Conservation (phyloP, 2,113 vertebrate genomes). For the Xiphophorus couchianus region DNA sequence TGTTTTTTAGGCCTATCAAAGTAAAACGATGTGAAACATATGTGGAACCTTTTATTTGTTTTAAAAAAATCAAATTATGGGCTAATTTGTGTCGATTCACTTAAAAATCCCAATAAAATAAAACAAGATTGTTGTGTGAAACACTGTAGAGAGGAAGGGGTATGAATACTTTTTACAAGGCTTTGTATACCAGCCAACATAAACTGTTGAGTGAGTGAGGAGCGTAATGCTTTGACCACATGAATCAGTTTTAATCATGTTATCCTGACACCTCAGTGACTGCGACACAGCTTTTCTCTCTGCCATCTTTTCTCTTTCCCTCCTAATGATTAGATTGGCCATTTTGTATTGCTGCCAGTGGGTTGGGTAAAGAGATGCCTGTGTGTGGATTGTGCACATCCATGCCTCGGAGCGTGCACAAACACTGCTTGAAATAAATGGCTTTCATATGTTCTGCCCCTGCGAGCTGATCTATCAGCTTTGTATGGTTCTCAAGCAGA, state of each 20-base stretch:
- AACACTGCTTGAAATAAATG: constrained; percentile 73
- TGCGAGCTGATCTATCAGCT: constrained; percentile 67
- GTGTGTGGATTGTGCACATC: constrained; percentile 28
- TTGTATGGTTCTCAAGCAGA: constrained; percentile 55
- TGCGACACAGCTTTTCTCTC: constrained; percentile 61
- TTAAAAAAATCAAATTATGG: neutral
- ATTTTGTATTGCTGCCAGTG: constrained; percentile 54
- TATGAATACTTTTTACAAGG: neutral
- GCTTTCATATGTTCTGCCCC: constrained; percentile 72
- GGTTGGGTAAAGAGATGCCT: constrained; percentile 60
- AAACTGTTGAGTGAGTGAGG: constrained; percentile 42
- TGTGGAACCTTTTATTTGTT: no score
- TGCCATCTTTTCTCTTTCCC: constrained; percentile 61
- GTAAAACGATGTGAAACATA: no score
- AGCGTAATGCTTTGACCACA: constrained; percentile 55
- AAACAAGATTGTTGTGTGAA: neutral
- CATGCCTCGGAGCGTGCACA: constrained; percentile 19
- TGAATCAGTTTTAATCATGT: constrained; percentile 82
- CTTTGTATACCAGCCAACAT: constrained; percentile 9
- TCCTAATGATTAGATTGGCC: constrained; percentile 79
- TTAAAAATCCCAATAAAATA: neutral
- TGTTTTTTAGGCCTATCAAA: no score
- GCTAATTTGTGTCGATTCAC: neutral
- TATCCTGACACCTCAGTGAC: constrained; percentile 74
- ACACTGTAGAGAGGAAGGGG: neutral